These are phyloP conservation scores for Synanthedon tipuliformis DNA, from an alignment of 2,888 invertebrate genomes.

Conservation along the genomic window DNA sequence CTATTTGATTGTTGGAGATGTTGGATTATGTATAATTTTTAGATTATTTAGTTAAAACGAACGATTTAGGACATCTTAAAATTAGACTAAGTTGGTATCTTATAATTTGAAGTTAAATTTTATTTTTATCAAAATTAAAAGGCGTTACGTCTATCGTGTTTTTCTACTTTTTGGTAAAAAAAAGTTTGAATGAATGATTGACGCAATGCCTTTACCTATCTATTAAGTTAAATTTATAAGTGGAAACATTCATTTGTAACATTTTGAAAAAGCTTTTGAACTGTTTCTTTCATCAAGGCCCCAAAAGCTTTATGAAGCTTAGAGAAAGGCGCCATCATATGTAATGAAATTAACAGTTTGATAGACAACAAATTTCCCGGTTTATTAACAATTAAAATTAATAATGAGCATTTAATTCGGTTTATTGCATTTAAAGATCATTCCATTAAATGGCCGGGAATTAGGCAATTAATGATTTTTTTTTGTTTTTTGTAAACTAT, in stretches of 20 bases:
- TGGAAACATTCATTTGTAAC: too few relatives aligned
- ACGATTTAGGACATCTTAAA: slow-evolving; percentile 3
- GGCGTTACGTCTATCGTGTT: too few relatives aligned
- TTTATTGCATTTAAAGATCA: slow-evolving; percentile 33
- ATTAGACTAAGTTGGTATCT: not conserved
- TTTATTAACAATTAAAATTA: slow-evolving; percentile 2
- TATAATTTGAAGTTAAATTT: slow-evolving; percentile 1
- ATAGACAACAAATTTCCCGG: not conserved
- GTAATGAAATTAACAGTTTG: not conserved
- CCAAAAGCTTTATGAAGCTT: too few relatives aligned
- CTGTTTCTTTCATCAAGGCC: too few relatives aligned
- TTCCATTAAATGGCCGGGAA: slow-evolving; percentile 45
- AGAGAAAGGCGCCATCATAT: not conserved
- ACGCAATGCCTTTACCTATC: too few relatives aligned
- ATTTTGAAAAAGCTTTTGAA: too few relatives aligned
- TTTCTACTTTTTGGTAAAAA: too few relatives aligned
- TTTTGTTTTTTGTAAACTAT: slow-evolving; percentile 39
- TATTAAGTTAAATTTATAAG: too few relatives aligned
- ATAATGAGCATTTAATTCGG: slow-evolving; percentile 8
- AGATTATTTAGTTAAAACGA: slow-evolving; percentile 1
- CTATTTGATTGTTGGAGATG: slow-evolving; percentile 1
- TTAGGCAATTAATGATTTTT: slow-evolving; percentile 34
- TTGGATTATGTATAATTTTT: not conserved
- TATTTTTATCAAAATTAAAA: slow-evolving; percentile 4
- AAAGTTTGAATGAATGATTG: too few relatives aligned